These are phyloP conservation scores for Orthonyx spaldingii DNA, from an alignment of 2,113 vertebrate genomes.

Conservation along the genomic window DNA sequence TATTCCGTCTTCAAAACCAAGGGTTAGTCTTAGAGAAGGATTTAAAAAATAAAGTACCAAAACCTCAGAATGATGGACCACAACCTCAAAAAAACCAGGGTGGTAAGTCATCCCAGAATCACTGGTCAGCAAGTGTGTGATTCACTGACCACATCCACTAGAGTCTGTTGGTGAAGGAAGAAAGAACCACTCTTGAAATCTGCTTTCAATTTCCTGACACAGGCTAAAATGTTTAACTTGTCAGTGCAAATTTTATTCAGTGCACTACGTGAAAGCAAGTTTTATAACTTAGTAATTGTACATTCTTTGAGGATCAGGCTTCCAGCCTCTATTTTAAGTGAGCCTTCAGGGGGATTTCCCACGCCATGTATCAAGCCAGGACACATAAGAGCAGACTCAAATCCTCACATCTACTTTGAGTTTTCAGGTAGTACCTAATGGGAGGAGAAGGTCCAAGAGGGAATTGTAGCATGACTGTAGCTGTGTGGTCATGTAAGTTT, in stretches of 20 bases:
- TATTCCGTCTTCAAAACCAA: background rate
- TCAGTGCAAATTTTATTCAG: background rate
- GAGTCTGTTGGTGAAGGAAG: background rate
- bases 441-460: background rate
- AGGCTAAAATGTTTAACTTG: background rate
- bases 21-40: background rate
- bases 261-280: background rate
- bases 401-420: background rate
- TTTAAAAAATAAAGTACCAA: background rate
- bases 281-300: background rate
- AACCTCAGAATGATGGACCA: background rate
- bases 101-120: background rate
- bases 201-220: background rate
- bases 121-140: fast-evolving
- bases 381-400: background rate
- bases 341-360: background rate
- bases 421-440: background rate
- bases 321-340: too few relatives aligned
- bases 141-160: background rate
- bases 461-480: too few relatives aligned
- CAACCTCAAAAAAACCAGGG: background rate
- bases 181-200: background rate
- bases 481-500: background rate
- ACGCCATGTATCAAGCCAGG: background rate
- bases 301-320: background rate